Evolutionary conservation across 2,797 vertebrate genomes (phyloP), one percentile per base, ranked within the genome.

Genomic region (Brotula barbata): DNA sequence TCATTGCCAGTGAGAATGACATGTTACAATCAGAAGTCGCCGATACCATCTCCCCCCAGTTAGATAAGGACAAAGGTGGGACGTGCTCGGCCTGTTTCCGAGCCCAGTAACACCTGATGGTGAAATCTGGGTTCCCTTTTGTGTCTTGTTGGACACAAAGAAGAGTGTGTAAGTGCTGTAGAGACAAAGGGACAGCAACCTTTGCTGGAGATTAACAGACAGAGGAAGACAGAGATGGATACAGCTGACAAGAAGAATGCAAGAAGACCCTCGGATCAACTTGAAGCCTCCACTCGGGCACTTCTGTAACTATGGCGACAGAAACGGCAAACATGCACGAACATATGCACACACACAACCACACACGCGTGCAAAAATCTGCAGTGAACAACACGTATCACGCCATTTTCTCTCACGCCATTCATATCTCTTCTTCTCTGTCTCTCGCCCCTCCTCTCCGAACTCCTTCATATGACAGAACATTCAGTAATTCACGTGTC

Each of bases 1-100:
- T 99, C 77, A 96, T 99, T 19, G 93, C 95, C 58, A 97, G 89
- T 5, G 95, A 98, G 87, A 95, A 93, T 20, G 94, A 97, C 82
- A 89, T 95, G 77, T 87, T 94, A 77, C 93, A 94, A 64, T 90
- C 93, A 4, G 77, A 93, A 16, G 92, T 94, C 58, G 88, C 92
- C 0, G 96, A 98, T 75, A 88, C 94, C 49, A 76, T 99, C 86
- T 95, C 93, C 44, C 96, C 95, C 13, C 94, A 94, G 39, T 89
- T 98, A 80, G 87, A 93, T 64, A 90, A 93, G 0, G 82, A 90
- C 76, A 94, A 92, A 84, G 87, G 88, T 44, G 90, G 89, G 49
- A 93, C 89, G 74, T 99, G 97, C 82, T 95, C 94, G 21, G 81
- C 93, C 72, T 99, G 97, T 84, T 94, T 95, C 85, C 93, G 89